Evolutionary conservation across 2,888 invertebrate genomes (phyloP).

Genomic region (Sminthurides aquaticus): DNA sequence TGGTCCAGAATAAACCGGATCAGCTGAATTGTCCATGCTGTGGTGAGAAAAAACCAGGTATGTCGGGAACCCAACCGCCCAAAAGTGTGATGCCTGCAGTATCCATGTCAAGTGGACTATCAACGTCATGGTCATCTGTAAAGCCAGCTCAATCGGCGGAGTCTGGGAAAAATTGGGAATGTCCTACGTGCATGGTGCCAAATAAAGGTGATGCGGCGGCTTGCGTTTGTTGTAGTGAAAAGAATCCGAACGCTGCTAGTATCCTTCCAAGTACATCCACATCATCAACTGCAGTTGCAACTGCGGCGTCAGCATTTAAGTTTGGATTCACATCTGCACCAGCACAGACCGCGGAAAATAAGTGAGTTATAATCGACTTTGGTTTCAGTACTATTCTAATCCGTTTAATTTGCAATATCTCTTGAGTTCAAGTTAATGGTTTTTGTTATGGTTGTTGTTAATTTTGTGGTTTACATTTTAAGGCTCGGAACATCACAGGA

Average conservation of each 20-base stretch:
- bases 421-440: no score
- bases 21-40: conserved; percentile 18
- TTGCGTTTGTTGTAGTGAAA: conserved; percentile 21
- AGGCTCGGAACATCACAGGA: no score
- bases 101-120: neutral
- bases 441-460: no score
- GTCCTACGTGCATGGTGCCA: conserved; percentile 17
- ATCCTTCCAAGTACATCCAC: neutral
- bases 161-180: conserved; percentile 14
- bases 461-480: no score
- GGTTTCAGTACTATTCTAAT: no score
- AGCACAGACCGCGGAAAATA: neutral
- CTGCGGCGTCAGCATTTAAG: neutral
- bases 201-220: conserved; percentile 13
- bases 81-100: no score
- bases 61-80: neutral
- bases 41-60: conserved; percentile 14
- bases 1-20: conserved; percentile 17
- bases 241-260: conserved; percentile 14
- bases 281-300: neutral
- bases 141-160: neutral
- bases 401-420: no score
- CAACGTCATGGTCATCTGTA: neutral
- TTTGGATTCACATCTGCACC: conserved; percentile 9
- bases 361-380: no score